Base-by-base conservation (phyloP, 2,113 vertebrate species). In the Siniperca knerii region DNA sequence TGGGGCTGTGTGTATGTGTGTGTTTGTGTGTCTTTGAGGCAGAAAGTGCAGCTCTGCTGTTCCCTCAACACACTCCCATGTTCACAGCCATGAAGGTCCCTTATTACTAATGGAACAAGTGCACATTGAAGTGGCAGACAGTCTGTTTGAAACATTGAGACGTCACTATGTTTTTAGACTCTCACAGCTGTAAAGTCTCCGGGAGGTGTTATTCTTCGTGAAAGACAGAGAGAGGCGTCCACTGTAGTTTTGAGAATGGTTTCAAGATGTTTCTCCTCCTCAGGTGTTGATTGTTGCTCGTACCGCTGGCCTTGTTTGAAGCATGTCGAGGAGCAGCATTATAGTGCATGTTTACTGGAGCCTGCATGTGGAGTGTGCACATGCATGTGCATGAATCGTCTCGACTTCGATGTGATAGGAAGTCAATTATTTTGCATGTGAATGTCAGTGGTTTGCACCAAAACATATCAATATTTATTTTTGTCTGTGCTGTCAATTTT, bases 371-470 rank as follows among this genome's bases (percentile, higher is more conserved):
- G 67, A 35, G 35, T 62, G 85, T 85, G 80, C 88, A 90, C 82
- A 62, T 70, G 86, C 89, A 86, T 89, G 87, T 67, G 86, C 81
- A 89, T 91, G 87, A 81, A 46, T 35, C 37, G 7, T 55, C 44
- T n/a, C 0, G 12, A 50, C 52, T 64, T 50, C 46, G n/a, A 40
- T 60, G 68, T 73, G 29, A 66, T 10, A 16, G 37, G 77, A 83
- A 58, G 29, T 84, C 18, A 0, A 29, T 61, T 57, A 5, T 68
- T 86, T 72, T 93, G 91, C 93, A 93, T 94, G 93, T 82, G 23
- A 87, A 69, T 90, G 87, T 90, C 84, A 83, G 80, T 81, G 87
- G 82, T 89, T 82, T 79, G 81, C 74, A 87, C 77, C 65, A 33
- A 57, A 73, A 55, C 48, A 4, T 21, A 69, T 55, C 44, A 58